These are phyloP conservation scores for Chanos chanos DNA, from an alignment of 2,797 vertebrate species.

Conservation along the genomic window DNA sequence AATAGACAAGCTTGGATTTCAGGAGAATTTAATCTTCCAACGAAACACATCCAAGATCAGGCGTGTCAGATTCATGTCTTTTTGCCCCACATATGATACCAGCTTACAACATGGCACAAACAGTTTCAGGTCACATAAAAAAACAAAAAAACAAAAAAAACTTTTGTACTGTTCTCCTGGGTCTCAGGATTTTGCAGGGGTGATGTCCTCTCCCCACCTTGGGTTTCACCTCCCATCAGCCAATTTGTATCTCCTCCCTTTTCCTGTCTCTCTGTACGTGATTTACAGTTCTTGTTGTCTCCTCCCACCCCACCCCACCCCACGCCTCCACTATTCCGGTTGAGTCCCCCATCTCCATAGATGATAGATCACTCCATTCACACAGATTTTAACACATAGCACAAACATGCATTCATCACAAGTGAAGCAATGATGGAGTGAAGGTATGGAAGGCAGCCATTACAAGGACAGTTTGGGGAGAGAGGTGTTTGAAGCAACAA, in stretches of 20 bases:
- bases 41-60: too few species aligned
- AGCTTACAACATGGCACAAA: constrained; percentile 2
- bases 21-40: too few species aligned
- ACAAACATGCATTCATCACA: constrained; percentile 32
- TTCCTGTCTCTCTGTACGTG: constrained; percentile 17
- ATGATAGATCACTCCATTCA: constrained; percentile 28
- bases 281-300: constrained; percentile 13
- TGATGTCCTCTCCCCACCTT: neutral
- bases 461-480: too few species aligned
- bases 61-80: too few species aligned
- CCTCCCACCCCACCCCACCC: neutral
- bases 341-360: neutral
- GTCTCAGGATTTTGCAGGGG: too few species aligned
- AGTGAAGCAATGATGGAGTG: neutral
- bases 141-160: too few species aligned
- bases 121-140: too few species aligned
- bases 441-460: neutral
- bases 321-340: neutral
- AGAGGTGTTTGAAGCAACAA: too few species aligned
- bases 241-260: constrained; percentile 11
- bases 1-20: too few species aligned
- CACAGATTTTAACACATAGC: constrained; percentile 9
- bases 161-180: too few species aligned
- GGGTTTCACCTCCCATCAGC: constrained; percentile 12
- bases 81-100: neutral